Evolutionary conservation across 2,888 invertebrate species (phyloP).

Genomic region (Lithophane semibrunnea): DNA sequence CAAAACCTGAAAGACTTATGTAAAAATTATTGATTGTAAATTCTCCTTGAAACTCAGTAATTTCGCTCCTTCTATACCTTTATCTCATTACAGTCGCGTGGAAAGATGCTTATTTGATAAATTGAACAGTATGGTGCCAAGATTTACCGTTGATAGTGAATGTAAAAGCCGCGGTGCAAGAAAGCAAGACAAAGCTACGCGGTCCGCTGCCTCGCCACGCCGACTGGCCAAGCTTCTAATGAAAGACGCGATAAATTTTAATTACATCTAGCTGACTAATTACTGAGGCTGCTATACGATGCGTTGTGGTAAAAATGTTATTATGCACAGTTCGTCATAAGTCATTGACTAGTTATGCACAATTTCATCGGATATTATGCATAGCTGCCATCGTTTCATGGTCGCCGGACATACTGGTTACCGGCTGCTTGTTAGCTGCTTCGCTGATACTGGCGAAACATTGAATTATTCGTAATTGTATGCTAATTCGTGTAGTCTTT

Average conservation of each 20-base stretch:
- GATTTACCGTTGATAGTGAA: conserved; percentile 81
- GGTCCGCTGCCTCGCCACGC: conserved; percentile 78
- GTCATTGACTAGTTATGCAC: conserved; percentile 79
- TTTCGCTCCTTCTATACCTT: conserved; percentile 40
- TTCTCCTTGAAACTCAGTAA: conserved; percentile 21
- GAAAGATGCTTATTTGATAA: conserved; percentile 72
- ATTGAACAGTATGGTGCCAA: conserved; percentile 78
- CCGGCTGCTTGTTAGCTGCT: conserved; percentile 51
- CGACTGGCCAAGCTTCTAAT: conserved; percentile 79
- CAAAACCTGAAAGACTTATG: not conserved
- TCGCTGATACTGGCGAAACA: conserved; percentile 44
- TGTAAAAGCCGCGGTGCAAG: conserved; percentile 76
- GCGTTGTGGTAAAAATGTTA: conserved; percentile 71
- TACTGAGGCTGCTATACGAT: conserved; percentile 67
- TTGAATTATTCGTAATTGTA: conserved; percentile 61
- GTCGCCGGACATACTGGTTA: conserved; percentile 57
- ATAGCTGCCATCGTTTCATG: conserved; percentile 64
- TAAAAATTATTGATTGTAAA: conserved; percentile 25
- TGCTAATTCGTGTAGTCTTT: conserved; percentile 51
- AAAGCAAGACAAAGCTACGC: conserved; percentile 80
- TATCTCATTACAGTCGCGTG: conserved; percentile 61
- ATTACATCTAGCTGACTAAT: conserved; percentile 82
- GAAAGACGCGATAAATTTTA: conserved; percentile 85
- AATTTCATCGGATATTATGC: conserved; percentile 77
- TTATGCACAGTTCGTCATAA: conserved; percentile 73